These are phyloP conservation scores for Phylloscopus whistleri DNA, from an alignment of 2,113 vertebrate genomes.

Conservation along the genomic window DNA sequence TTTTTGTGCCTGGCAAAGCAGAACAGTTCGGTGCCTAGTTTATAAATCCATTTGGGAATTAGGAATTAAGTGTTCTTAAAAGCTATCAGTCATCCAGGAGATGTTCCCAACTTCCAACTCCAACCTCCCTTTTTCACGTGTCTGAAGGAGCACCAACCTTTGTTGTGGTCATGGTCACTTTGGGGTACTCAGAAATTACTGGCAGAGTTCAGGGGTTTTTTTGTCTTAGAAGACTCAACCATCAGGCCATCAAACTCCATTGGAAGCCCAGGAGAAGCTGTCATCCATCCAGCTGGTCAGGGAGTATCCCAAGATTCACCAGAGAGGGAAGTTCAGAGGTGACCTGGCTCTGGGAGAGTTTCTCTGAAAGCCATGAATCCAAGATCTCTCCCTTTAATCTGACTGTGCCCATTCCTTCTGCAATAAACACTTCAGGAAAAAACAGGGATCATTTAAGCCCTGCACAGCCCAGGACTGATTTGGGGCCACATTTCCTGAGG, in stretches of 20 bases:
- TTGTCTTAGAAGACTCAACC: not conserved
- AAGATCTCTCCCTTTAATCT: not conserved
- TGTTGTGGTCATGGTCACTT: not conserved
- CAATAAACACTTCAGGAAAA: not conserved
- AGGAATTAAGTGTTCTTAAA: not conserved
- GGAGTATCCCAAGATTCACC: accelerated
- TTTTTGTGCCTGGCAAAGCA: not conserved
- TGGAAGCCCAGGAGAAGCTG: not conserved
- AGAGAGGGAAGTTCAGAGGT: not conserved
- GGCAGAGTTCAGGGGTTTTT: not conserved
- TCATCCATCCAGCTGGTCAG: not conserved
- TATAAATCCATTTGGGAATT: not conserved
- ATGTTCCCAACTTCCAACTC: not conserved
- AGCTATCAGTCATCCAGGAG: not conserved
- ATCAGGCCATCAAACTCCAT: no score
- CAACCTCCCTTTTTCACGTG: not conserved
- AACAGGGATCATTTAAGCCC: not conserved
- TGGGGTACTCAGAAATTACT: not conserved
- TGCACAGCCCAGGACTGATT: not conserved
- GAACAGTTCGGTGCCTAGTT: not conserved
- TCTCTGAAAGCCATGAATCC: not conserved
- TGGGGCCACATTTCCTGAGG: not conserved
- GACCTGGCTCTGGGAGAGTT: not conserved
- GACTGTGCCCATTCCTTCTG: not conserved
- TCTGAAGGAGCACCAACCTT: not conserved